Base-by-base conservation (phyloP, 2,888 invertebrate genomes). In the Steinernema carpocapsae region DNA sequence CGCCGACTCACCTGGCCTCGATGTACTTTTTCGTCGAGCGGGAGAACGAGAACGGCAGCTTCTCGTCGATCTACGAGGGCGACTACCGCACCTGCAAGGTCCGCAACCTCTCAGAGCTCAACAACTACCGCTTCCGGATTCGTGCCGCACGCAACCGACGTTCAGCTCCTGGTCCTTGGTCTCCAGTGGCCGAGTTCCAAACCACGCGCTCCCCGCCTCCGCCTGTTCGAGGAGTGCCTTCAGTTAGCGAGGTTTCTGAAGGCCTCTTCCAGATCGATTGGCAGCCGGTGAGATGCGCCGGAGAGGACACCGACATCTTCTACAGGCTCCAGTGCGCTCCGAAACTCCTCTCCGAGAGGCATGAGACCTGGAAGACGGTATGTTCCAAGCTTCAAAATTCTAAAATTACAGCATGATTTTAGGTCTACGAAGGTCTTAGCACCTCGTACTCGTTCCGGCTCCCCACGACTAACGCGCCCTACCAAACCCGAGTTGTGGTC, bases 161-260 rank as follows among this genome's bases (percentile, higher is more conserved):
- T 76, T 94, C 94, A n/a, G 71, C 45, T 24, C 91, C 92, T 82
- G 94, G 94, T 22, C 91, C 92, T 45, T 94, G 92, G 90, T 93
- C 93, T 4, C 90, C 90, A 76, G 90, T 92, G 72, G 91, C 91
- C 88, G 89, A 91, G 75, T 94, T 92, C 88, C 90, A 90, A 82
- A 95, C 95, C 45, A 90, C 90, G 76, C 91, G 92, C 80, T 93
- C 94, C 43, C 93, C 94, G 75, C 95, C 95, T 42, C 92, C 92
- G 73, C 91, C 92, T 77, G 91, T 93, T 64, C 93, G 93, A 73
- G 43, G 84, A 88, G 90, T 92, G 37, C 93, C 93, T 48, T 90
- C 91, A 76, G 90, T 92, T 64, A 88, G 89, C 71, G 91, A 91
- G 85, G 88, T 91, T 72, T 88, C 89, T 76, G 89, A 90, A 83